phyloP scores from a whole-genome alignment of 2,113 vertebrate genomes.

The Sylvietta virens region DNA sequence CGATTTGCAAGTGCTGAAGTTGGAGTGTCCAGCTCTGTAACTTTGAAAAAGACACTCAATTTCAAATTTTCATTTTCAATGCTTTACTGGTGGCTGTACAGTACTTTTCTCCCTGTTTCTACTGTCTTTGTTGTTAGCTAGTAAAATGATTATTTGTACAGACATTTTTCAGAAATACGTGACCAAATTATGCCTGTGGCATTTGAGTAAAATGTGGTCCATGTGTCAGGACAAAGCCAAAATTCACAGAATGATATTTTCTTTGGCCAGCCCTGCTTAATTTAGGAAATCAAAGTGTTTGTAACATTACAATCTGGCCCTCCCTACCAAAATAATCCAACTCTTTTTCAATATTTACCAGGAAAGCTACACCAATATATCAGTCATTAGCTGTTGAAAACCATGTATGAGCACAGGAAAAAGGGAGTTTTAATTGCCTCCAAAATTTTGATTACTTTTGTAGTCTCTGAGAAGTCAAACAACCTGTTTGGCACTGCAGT shows the following conservation, averaged over 20 bases:
- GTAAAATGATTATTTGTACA: neutral
- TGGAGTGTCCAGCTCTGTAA: neutral
- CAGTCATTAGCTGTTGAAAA: neutral
- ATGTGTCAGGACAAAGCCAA: neutral
- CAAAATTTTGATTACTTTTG: neutral
- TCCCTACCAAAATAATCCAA: neutral
- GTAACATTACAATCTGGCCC: neutral
- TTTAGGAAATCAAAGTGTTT: neutral
- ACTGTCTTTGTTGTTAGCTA: neutral
- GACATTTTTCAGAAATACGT: neutral
- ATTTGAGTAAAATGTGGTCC: neutral
- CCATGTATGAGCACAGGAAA: neutral
- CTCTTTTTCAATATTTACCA: neutral
- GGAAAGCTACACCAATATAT: neutral
- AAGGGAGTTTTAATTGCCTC: neutral
- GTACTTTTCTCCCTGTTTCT: neutral
- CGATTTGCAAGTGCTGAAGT: slow-evolving; percentile 12
- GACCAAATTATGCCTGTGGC: neutral
- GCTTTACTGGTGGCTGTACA: neutral
- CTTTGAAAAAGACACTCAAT: neutral
- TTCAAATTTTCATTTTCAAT: too few species aligned
- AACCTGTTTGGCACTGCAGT: neutral
- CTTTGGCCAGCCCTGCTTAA: neutral
- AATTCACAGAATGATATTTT: neutral
- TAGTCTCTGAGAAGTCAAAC: neutral